Percentiles rank a stretch among this genome's conserved stretches.
These are phyloP conservation scores for Dolichotis patagonum DNA, from an alignment of 2,113 vertebrate species.

Conservation along the genomic window DNA sequence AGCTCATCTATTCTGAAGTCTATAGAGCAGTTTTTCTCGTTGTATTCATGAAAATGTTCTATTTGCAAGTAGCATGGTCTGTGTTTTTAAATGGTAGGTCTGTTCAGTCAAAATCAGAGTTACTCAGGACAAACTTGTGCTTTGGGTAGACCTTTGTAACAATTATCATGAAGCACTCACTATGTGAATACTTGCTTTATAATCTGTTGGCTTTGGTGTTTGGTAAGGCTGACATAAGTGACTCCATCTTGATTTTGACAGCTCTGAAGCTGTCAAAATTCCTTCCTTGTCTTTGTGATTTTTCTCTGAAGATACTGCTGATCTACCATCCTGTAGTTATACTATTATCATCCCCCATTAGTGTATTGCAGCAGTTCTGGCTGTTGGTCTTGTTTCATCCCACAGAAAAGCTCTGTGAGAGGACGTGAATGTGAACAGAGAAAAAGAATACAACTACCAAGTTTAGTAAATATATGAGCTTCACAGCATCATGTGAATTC, in stretches of 20 bases:
- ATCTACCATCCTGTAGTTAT: background rate
- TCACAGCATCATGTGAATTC: background rate
- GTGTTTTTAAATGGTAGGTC: background rate
- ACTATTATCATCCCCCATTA: background rate
- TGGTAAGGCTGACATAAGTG: background rate
- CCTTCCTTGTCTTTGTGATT: background rate
- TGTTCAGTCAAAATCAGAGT: background rate
- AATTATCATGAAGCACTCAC: background rate
- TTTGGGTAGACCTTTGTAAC: background rate
- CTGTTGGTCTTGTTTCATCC: background rate
- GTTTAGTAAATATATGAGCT: background rate
- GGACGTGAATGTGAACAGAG: background rate
- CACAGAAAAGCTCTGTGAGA: background rate
- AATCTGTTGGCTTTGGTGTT: background rate
- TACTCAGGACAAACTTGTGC: background rate
- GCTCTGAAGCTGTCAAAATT: background rate
- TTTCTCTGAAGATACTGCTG: background rate
- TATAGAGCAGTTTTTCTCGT: background rate
- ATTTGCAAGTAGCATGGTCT: background rate
- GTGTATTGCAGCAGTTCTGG: background rate
- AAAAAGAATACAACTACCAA: background rate
- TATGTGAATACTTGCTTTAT: background rate
- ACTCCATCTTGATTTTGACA: background rate
- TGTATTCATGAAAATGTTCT: background rate
- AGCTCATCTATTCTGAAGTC: background rate